phyloP scores from a whole-genome alignment of 2,888 invertebrate species.

The Cantharis lateralis region DNA sequence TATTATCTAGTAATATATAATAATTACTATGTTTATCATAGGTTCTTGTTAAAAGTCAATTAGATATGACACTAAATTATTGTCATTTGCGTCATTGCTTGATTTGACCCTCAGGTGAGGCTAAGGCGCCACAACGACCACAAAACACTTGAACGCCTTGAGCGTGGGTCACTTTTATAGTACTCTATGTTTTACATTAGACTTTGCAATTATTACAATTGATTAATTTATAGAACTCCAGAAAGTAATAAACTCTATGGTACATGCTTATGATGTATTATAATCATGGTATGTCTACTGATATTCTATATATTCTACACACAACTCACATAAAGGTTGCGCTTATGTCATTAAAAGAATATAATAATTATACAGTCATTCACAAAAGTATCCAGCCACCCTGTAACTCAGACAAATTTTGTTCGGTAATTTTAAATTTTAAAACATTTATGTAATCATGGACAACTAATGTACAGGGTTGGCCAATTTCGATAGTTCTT shows the following conservation, averaged over 20 bases:
- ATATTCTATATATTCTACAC: too few relatives aligned
- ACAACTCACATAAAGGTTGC: too few relatives aligned
- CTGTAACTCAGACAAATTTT: too few relatives aligned
- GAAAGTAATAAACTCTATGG: background rate
- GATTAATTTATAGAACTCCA: background rate
- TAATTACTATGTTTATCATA: background rate
- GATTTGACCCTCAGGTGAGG: constrained; percentile 26
- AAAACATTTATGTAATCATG: too few relatives aligned
- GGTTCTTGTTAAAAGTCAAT: background rate
- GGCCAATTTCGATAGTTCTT: too few relatives aligned
- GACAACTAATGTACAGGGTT: too few relatives aligned
- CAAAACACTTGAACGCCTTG: constrained; percentile 28
- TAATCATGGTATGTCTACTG: too few relatives aligned
- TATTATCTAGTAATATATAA: background rate
- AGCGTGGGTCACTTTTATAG: constrained; percentile 16
- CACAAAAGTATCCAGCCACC: too few relatives aligned
- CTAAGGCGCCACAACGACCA: constrained; percentile 24
- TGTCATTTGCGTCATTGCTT: constrained; percentile 13
- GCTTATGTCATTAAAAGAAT: too few relatives aligned
- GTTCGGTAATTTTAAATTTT: too few relatives aligned
- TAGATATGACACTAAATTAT: background rate
- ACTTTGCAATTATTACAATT: constrained; percentile 21
- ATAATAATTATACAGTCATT: too few relatives aligned
- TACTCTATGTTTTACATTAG: constrained; percentile 9
- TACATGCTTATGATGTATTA: too few relatives aligned